phyloP scores from a whole-genome alignment of 35 echinoderm and acorn worm genomes.

The Heliocidaris tuberculata region DNA sequence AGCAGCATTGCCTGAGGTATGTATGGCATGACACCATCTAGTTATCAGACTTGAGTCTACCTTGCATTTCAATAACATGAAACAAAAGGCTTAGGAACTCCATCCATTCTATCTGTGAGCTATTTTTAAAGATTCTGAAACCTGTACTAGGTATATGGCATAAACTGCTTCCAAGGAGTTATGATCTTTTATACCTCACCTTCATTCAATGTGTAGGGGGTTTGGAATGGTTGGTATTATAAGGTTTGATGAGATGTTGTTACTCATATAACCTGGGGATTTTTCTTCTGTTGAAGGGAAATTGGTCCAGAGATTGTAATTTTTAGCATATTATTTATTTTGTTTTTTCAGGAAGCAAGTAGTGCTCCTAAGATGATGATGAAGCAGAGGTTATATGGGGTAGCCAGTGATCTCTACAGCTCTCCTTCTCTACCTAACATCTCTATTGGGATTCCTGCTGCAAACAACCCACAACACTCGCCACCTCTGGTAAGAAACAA shows the following conservation, averaged over 20 bases:
- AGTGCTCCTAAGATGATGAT: conserved; percentile 68
- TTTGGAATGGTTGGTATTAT: background rate
- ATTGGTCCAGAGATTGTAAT: background rate
- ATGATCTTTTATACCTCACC: background rate
- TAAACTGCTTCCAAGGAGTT: background rate
- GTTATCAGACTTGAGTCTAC: background rate
- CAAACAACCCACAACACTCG: conserved; percentile 72
- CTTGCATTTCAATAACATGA: background rate
- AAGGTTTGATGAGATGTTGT: no score
- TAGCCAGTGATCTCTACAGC: conserved; percentile 76
- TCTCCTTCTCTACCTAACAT: conserved; percentile 98
- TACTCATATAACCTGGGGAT: no score
- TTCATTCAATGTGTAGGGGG: background rate
- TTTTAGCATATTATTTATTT: background rate
- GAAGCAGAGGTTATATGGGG: conserved; percentile 66
- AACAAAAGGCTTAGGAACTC: background rate
- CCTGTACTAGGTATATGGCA: background rate
- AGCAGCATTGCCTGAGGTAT: conserved; percentile 71
- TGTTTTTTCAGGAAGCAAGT: conserved; percentile 58
- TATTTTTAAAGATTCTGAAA: background rate
- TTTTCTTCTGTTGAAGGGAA: no score
- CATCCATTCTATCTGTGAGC: background rate
- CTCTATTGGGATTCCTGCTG: conserved; percentile 82
- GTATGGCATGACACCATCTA: background rate
- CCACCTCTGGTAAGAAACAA: conserved; percentile 66